Base-by-base conservation (phyloP, 2,888 invertebrate genomes). In the Sepiola atlantica region DNA sequence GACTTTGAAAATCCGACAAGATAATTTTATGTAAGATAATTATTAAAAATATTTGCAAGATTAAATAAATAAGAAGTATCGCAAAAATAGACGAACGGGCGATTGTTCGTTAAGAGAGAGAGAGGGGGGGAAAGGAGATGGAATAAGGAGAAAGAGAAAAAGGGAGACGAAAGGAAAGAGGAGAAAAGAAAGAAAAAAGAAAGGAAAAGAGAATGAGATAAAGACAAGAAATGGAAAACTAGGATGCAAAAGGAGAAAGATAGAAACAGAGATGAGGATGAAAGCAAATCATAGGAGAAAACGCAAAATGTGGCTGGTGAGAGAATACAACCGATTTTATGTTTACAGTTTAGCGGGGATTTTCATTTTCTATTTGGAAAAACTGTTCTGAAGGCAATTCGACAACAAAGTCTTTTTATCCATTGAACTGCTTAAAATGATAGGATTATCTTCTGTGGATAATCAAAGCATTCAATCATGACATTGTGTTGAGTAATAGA, bases 191-290 rank as follows among this genome's bases (percentile, higher is more conserved):
- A 14, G 14, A 16, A n/a, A 14, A n/a, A 2, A n/a, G 21, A 0
- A 4, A 18, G n/a, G 18, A 14, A 32, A 18, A 61, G 21, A 61
- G 24, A 61, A 21, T 1, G 57, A 61, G 21, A 61, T 0, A 21
- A 61, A 21, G 8, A 21, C 1, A 21, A 61, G 21, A 21, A 1
- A 61, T 8, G 21, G 21, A 21, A 21, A 61, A 6, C 0, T 20
- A 2, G 20, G 8, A 1, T 0, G 57, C 8, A n/a, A 32, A 18
- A 1, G 77, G n/a, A 16, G n/a, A 18, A 4, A 0, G 14, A 3
- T n/a, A 14, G 28, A 77, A n/a, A 28, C 10, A 77, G 28, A 77
- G 1, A 77, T 28, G 2, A 2, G 28, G 24, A 61, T 28, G 28
- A 61, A 24, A 28, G 10, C 0, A 21, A 1, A 28, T 6, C 28